A percentile compares a stretch with the other conserved stretches of the same genome.
These are phyloP conservation scores for Tyria jacobaeae DNA, from an alignment of 2,888 invertebrate genomes.

Conservation along the genomic window DNA sequence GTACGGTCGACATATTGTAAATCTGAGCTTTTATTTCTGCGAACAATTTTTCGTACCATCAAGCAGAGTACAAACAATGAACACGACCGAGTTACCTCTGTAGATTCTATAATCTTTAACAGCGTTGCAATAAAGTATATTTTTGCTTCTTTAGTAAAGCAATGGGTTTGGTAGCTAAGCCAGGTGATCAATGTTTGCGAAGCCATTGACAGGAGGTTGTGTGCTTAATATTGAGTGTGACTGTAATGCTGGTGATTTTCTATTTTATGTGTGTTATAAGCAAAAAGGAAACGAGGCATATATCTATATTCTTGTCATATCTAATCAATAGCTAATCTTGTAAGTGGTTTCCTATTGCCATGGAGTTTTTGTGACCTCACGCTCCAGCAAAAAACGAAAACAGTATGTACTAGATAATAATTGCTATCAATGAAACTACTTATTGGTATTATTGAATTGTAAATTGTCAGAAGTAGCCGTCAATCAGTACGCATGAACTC, in stretches of 20 bases:
- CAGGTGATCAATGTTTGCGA: conserved; percentile 48
- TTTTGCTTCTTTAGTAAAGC: conserved; percentile 4
- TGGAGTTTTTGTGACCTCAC: too few relatives aligned
- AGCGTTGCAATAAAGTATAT: rapidly evolving
- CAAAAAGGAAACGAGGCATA: neutral
- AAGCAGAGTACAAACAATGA: conserved; percentile 38
- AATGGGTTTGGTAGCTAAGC: conserved; percentile 21
- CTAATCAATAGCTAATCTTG: too few relatives aligned
- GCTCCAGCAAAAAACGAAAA: too few relatives aligned
- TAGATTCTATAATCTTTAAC: neutral
- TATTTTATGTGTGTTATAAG: neutral
- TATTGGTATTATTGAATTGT: too few relatives aligned
- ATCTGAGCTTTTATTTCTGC: conserved; percentile 35
- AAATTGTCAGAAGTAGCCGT: too few relatives aligned
- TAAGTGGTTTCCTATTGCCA: too few relatives aligned
- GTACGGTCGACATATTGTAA: conserved; percentile 18
- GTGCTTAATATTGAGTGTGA: conserved; percentile 24
- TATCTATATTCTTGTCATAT: too few relatives aligned
- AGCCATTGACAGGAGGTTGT: conserved; percentile 35
- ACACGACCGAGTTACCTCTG: conserved; percentile 9
- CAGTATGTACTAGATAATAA: too few relatives aligned
- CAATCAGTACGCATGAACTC: too few relatives aligned
- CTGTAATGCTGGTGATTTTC: conserved; percentile 28
- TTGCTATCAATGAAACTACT: too few relatives aligned
- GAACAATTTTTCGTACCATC: conserved; percentile 50